These are phyloP conservation scores for Chloroclystis v-ata DNA, from an alignment of 2,888 invertebrate genomes.

Conservation along the genomic window DNA sequence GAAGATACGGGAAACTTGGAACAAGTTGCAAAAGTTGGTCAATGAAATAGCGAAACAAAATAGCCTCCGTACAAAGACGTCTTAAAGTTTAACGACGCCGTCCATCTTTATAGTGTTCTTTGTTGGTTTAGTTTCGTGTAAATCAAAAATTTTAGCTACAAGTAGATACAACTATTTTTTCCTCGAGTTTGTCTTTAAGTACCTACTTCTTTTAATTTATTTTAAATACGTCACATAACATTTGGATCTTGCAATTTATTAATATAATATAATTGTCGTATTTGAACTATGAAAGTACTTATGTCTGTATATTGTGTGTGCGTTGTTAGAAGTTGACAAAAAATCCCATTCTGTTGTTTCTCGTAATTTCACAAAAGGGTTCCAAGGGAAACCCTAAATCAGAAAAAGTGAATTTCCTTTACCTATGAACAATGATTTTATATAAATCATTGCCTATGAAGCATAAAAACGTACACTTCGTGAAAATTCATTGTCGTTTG, in stretches of 20 bases:
- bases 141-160: constrained; percentile 9
- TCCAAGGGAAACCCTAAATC: not conserved
- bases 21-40: constrained; percentile 29
- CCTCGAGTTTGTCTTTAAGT: too few relatives aligned
- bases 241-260: too few relatives aligned
- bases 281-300: too few relatives aligned
- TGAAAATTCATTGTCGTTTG: constrained; percentile 4
- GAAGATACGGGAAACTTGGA: constrained; percentile 23
- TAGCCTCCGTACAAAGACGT: constrained; percentile 16
- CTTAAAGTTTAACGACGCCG: constrained; percentile 18
- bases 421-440: too few relatives aligned
- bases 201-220: too few relatives aligned
- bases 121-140: constrained; percentile 10
- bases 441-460: too few relatives aligned
- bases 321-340: too few relatives aligned
- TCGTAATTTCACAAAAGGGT: not conserved
- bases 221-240: too few relatives aligned
- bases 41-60: constrained; percentile 22
- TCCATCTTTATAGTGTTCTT: constrained; percentile 12
- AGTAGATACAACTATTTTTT: too few relatives aligned
- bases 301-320: too few relatives aligned
- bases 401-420: not conserved
- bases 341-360: not conserved
- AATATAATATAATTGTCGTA: too few relatives aligned
- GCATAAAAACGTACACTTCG: not conserved